Percentiles rank a stretch among this genome's conserved stretches.
Conservation (phyloP, 1,140 invertebrate genomes). For the Drosophila suzukii region DNA sequence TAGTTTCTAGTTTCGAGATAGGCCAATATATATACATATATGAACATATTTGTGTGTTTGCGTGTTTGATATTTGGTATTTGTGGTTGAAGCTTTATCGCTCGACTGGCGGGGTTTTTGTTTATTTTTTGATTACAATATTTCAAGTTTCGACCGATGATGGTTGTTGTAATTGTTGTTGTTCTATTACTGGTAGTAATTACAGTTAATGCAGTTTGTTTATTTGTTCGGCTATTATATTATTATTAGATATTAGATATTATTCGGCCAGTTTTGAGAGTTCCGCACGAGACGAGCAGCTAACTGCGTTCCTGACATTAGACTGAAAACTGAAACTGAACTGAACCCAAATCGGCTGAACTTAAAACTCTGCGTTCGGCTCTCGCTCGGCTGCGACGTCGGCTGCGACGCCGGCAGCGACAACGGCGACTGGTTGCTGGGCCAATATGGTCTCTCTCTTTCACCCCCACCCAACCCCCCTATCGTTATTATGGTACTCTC, state of each 20-base stretch:
- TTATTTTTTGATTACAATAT: slow-evolving; percentile 65
- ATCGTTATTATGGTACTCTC: background rate
- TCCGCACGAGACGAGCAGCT: slow-evolving; percentile 79
- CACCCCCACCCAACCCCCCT: background rate
- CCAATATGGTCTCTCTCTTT: slow-evolving; percentile 41
- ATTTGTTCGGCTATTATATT: slow-evolving; percentile 38
- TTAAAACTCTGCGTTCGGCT: slow-evolving; percentile 24
- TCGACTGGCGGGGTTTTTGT: slow-evolving; percentile 9
- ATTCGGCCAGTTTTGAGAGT: slow-evolving; percentile 39
- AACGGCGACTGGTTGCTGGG: slow-evolving; percentile 63
- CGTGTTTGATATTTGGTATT: slow-evolving; percentile 12
- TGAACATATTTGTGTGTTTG: slow-evolving; percentile 7
- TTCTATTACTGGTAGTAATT: slow-evolving; percentile 9
- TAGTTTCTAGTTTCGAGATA: slow-evolving; percentile 37
- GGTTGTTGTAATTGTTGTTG: slow-evolving; percentile 18
- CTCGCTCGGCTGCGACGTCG: slow-evolving; percentile 18
- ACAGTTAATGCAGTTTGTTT: slow-evolving; percentile 42
- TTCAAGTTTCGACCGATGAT: slow-evolving; percentile 38
- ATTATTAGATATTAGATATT: slow-evolving; percentile 16
- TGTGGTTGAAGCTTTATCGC: slow-evolving; percentile 32
- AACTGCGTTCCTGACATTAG: slow-evolving; percentile 81
- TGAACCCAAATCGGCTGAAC: slow-evolving; percentile 21
- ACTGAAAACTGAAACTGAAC: slow-evolving; percentile 54
- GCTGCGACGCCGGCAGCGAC: slow-evolving; percentile 22
- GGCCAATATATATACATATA: slow-evolving; percentile 2